These are phyloP conservation scores for Chaetoderma sp. DNA, from an alignment of 2,888 invertebrate species.

Conservation along the genomic window DNA sequence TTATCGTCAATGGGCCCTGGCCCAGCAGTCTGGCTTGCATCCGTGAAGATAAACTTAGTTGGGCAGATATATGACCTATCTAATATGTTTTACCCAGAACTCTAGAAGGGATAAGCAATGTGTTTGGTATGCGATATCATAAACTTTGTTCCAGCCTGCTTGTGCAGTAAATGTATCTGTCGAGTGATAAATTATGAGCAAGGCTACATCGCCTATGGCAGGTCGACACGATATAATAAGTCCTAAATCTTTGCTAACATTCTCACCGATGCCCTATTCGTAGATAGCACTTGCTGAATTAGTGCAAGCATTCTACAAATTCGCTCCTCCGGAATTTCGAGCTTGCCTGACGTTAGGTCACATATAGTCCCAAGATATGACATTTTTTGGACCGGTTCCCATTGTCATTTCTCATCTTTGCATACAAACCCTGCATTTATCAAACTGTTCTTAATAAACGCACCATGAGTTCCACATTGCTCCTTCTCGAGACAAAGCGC, in stretches of 20 bases:
- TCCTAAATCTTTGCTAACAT: neutral
- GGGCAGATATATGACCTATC: neutral
- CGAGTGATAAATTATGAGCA: no score
- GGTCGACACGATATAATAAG: neutral
- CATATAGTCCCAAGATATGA: neutral
- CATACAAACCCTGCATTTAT: neutral
- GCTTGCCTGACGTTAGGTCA: neutral
- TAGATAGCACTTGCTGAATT: neutral
- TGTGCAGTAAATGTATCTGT: no score
- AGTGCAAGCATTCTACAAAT: neutral
- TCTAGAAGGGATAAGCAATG: no score
- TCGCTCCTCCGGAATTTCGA: neutral
- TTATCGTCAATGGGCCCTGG: neutral
- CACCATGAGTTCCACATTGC: neutral
- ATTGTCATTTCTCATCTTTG: neutral
- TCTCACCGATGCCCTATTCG: neutral
- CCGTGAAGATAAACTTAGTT: neutral
- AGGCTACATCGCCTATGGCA: neutral
- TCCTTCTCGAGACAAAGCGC: neutral
- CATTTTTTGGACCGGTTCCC: neutral
- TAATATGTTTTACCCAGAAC: no score
- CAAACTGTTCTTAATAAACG: neutral
- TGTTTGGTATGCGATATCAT: no score
- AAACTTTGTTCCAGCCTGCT: no score
- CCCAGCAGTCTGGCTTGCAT: neutral